Evolutionary conservation across 2,888 invertebrate species (phyloP).

Genomic region (Meta bourneti): DNA sequence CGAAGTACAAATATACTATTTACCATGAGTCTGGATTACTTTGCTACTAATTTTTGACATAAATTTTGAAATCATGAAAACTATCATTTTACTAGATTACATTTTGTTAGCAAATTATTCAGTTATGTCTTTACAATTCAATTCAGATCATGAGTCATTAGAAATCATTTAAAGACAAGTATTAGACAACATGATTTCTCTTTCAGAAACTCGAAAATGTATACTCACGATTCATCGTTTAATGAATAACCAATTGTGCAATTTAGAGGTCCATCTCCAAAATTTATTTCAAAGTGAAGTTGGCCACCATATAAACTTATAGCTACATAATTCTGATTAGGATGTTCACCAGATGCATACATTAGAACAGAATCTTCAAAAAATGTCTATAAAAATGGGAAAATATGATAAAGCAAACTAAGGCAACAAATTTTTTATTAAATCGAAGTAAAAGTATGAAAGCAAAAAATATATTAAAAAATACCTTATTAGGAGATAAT

Average conservation of each 20-base stretch:
- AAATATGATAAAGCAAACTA: background rate
- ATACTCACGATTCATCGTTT: slow-evolving; percentile 80
- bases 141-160: too few relatives aligned
- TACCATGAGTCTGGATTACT: too few relatives aligned
- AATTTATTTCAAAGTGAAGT: slow-evolving; percentile 91
- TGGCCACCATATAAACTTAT: slow-evolving; percentile 89
- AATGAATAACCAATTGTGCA: slow-evolving; percentile 79
- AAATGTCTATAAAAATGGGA: slow-evolving; percentile 85
- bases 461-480: background rate
- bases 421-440: background rate
- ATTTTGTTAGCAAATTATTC: too few relatives aligned
- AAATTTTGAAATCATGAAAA: too few relatives aligned
- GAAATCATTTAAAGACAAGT: too few relatives aligned
- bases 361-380: slow-evolving; percentile 95
- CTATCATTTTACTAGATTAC: too few relatives aligned
- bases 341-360: slow-evolving; percentile 92
- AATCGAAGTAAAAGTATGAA: background rate
- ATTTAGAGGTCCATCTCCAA: slow-evolving; percentile 87
- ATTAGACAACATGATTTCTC: too few relatives aligned
- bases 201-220: too few relatives aligned
- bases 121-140: too few relatives aligned
- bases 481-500: too few relatives aligned
- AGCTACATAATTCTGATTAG: slow-evolving; percentile 93
- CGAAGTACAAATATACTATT: too few relatives aligned
- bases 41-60: too few relatives aligned